Conservation (phyloP, 2,113 vertebrate species). For the Glaucomys volans region DNA sequence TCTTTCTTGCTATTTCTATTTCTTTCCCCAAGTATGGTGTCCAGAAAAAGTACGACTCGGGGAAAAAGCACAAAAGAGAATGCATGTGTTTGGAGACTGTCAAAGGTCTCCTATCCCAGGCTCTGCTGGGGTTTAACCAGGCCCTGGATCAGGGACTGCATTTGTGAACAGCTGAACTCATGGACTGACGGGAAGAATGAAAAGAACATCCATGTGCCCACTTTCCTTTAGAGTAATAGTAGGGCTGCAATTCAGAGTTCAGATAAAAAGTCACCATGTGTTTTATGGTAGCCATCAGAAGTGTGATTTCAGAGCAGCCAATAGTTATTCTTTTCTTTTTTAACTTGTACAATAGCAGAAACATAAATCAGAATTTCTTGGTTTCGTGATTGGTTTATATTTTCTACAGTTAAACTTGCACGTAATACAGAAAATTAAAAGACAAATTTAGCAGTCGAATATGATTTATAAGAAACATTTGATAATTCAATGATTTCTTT, state of each 20-base stretch:
- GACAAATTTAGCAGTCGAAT: neutral
- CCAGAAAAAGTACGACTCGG: neutral
- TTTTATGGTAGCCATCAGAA: neutral
- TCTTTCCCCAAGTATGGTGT: neutral
- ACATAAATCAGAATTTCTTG: neutral
- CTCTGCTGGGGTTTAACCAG: neutral
- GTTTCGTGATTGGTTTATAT: neutral
- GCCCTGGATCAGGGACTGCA: neutral
- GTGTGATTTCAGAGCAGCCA: neutral
- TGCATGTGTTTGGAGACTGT: neutral
- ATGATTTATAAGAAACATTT: neutral
- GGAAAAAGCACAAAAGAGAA: neutral
- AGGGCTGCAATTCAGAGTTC: neutral
- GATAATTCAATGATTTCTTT: neutral
- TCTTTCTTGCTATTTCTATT: neutral
- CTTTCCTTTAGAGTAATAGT: neutral
- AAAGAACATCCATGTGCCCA: neutral
- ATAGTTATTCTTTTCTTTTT: neutral
- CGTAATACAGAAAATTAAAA: neutral
- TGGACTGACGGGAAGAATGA: neutral
- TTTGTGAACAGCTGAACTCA: neutral
- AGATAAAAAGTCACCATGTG: neutral
- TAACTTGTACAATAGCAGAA: neutral
- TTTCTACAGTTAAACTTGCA: neutral
- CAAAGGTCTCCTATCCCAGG: neutral